Evolutionary conservation across 2,113 vertebrate species (phyloP).

Genomic region (Amia ocellicauda): DNA sequence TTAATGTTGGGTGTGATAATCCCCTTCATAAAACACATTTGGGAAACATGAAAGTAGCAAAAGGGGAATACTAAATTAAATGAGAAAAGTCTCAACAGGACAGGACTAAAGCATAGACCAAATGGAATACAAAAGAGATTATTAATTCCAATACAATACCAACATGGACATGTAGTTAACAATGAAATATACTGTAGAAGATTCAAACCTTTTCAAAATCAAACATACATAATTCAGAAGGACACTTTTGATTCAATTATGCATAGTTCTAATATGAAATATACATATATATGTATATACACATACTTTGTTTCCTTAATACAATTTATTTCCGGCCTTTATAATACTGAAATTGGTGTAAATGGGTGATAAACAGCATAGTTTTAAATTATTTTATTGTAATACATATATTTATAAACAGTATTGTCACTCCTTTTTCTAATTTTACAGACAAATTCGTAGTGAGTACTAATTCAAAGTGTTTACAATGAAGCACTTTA

Average conservation of each 20-base stretch:
- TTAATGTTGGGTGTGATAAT: neutral
- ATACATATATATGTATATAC: too few species aligned
- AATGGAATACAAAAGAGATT: neutral
- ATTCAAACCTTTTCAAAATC: neutral
- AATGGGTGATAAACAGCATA: too few species aligned
- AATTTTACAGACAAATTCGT: too few species aligned
- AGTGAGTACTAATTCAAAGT: neutral
- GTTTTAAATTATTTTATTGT: too few species aligned
- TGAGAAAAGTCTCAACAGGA: neutral
- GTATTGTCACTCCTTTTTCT: too few species aligned
- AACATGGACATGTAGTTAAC: neutral
- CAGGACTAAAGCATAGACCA: constrained; percentile 2
- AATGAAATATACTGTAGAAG: neutral
- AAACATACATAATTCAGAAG: too few species aligned
- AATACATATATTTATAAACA: too few species aligned
- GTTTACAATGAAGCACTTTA: neutral
- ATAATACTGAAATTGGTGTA: too few species aligned
- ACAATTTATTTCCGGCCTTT: too few species aligned
- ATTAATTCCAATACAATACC: neutral
- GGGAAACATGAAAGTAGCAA: neutral
- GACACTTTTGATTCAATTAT: too few species aligned
- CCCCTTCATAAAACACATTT: neutral
- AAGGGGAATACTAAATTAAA: neutral
- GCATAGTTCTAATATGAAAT: too few species aligned
- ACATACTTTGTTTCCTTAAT: too few species aligned